Evolutionary conservation across 2,888 invertebrate species (phyloP).

Genomic region (Acronicta leporina): DNA sequence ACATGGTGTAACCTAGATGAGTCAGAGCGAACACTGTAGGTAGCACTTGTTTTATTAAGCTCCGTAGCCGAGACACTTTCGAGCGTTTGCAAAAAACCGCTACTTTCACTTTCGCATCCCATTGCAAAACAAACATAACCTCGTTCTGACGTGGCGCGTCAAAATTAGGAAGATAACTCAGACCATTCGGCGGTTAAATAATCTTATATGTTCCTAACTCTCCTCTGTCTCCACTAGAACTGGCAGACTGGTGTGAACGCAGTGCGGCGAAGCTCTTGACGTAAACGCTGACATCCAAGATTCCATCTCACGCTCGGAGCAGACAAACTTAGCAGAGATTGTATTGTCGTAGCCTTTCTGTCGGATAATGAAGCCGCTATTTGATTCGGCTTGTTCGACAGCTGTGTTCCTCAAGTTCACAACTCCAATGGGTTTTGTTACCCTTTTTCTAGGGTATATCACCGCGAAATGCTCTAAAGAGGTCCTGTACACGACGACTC

Average conservation of each 20-base stretch:
- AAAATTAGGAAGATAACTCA: slow-evolving; percentile 67
- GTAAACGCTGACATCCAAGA: slow-evolving; percentile 90
- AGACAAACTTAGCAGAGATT: slow-evolving; percentile 89
- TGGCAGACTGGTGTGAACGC: slow-evolving; percentile 87
- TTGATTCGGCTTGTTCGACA: slow-evolving; percentile 84
- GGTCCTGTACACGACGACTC: slow-evolving; percentile 91
- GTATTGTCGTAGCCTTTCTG: slow-evolving; percentile 91
- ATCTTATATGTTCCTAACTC: slow-evolving; percentile 61
- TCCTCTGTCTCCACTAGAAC: slow-evolving; percentile 90
- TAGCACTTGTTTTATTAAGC: slow-evolving; percentile 57
- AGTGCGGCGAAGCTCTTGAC: slow-evolving; percentile 76
- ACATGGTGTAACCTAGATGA: slow-evolving; percentile 59
- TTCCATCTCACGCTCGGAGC: slow-evolving; percentile 88
- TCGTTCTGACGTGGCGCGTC: slow-evolving; percentile 66
- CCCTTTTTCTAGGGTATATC: slow-evolving; percentile 90
- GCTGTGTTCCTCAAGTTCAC: slow-evolving; percentile 90
- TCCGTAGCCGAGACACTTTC: slow-evolving; percentile 70
- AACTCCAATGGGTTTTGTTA: slow-evolving; percentile 90
- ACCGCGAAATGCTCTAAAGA: slow-evolving; percentile 91
- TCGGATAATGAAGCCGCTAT: slow-evolving; percentile 88
- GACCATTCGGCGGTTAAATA: slow-evolving; percentile 60
- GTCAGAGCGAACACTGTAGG: slow-evolving; percentile 52
- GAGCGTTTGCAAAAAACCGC: slow-evolving; percentile 74
- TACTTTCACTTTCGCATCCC: slow-evolving; percentile 83
- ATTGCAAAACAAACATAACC: slow-evolving; percentile 81